Evolutionary conservation across 92 coral and sea anemone genomes (phyloP).

Genomic region (Ricordea florida): DNA sequence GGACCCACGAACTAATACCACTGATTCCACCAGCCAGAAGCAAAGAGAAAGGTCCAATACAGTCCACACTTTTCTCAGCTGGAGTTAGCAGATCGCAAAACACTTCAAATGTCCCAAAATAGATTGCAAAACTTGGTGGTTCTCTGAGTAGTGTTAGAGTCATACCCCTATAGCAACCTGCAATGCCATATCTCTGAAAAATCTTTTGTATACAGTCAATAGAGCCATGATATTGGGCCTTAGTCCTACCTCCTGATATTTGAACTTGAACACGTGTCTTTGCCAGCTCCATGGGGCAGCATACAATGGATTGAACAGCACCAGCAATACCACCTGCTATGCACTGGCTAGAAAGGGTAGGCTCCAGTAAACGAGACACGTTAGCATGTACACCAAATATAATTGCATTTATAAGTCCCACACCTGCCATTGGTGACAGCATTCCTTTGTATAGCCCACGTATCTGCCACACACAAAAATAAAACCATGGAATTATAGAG

Average conservation of each 20-base stretch:
- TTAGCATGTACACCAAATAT: constrained; percentile 95
- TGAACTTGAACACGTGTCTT: constrained; percentile 95
- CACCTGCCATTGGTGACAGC: constrained; percentile 92
- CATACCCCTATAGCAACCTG: constrained; percentile 85
- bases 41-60: constrained; percentile 60
- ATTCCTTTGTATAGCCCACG: constrained; percentile 93
- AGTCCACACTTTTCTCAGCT: constrained; percentile 26
- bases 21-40: constrained; percentile 90
- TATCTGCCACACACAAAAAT: constrained; percentile 65
- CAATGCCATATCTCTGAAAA: constrained; percentile 62
- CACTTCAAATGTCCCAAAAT: constrained; percentile 84
- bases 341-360: constrained; percentile 58
- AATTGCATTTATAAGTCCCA: constrained; percentile 88
- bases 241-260: constrained; percentile 37
- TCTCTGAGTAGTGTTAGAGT: constrained; percentile 73
- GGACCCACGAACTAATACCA: constrained; percentile 87
- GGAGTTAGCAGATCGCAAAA: constrained; percentile 67
- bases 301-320: constrained; percentile 77
- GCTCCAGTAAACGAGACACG: constrained; percentile 62
- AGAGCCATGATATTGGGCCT: constrained; percentile 70
- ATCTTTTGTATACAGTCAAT: constrained; percentile 82
- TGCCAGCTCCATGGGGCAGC: constrained; percentile 92
- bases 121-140: constrained; percentile 77
- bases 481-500: too few relatives aligned
- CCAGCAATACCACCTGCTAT: constrained; percentile 87